These are phyloP conservation scores for Pelosia muscerda DNA, from an alignment of 2,888 invertebrate genomes.

Conservation along the genomic window DNA sequence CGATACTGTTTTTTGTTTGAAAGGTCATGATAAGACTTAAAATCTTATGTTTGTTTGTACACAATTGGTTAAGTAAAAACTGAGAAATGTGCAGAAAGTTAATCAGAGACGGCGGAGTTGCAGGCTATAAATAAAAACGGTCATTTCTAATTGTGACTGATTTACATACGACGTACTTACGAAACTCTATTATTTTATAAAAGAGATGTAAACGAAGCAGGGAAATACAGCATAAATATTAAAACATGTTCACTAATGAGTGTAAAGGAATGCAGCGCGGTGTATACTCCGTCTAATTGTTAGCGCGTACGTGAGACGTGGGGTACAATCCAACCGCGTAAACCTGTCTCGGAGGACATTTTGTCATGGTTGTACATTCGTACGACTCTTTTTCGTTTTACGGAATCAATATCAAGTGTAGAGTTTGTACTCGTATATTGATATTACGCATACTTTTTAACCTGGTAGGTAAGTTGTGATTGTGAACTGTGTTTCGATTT, in stretches of 20 bases:
- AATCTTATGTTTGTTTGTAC: too few relatives aligned
- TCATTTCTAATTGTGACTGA: neutral
- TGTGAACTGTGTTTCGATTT: neutral
- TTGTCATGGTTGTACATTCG: slow-evolving; percentile 35
- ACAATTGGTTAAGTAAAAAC: too few relatives aligned
- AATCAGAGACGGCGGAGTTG: too few relatives aligned
- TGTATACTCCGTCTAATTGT: slow-evolving; percentile 54
- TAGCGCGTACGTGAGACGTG: slow-evolving; percentile 45
- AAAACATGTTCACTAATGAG: slow-evolving; percentile 60
- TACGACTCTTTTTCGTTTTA: neutral
- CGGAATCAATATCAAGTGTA: neutral
- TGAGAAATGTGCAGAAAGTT: too few relatives aligned
- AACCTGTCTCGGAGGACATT: slow-evolving; percentile 58
- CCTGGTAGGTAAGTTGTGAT: neutral
- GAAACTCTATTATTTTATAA: slow-evolving; percentile 52
- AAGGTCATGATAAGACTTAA: too few relatives aligned
- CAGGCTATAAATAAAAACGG: too few relatives aligned
- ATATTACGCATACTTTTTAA: neutral
- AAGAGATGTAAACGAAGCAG: slow-evolving; percentile 55
- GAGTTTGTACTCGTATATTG: neutral
- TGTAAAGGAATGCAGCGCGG: slow-evolving; percentile 53
- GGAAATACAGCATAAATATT: slow-evolving; percentile 53
- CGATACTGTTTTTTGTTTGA: too few relatives aligned
- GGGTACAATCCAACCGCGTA: slow-evolving; percentile 44
- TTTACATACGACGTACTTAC: neutral